phyloP scores from a whole-genome alignment of 2,888 invertebrate genomes.

The Alloscopus bannaensis region DNA sequence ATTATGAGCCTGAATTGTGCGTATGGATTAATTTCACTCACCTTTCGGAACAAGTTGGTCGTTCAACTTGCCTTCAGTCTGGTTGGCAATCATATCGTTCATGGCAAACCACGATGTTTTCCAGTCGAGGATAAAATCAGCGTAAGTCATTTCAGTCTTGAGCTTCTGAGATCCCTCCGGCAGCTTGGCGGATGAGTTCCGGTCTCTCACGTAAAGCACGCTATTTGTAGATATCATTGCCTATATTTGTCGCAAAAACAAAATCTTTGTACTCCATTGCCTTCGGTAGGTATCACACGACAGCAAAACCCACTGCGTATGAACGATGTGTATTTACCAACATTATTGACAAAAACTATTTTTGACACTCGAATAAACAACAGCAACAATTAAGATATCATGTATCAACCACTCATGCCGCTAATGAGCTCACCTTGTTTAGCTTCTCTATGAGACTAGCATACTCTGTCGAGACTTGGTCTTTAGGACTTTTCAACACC shows the following conservation, averaged over 20 bases:
- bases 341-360: no score
- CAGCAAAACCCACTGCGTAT: no score
- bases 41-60: constrained; percentile 69
- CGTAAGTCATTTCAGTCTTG: constrained; percentile 67
- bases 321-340: no score
- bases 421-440: constrained; percentile 60
- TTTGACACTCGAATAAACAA: no score
- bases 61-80: constrained; percentile 62
- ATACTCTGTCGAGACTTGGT: constrained; percentile 58
- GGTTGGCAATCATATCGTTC: constrained; percentile 63
- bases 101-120: constrained; percentile 66
- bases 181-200: constrained; percentile 52
- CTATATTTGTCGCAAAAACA: no score
- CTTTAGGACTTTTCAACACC: constrained; percentile 40
- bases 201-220: constrained; percentile 56
- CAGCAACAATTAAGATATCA: no score
- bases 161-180: constrained; percentile 68
- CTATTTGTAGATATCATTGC: constrained; percentile 60
- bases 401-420: no score
- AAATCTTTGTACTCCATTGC: no score
- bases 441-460: constrained; percentile 50
- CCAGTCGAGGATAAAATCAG: constrained; percentile 68
- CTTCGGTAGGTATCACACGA: no score
- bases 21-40: constrained; percentile 9
- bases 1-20: not conserved